Percentiles rank a stretch among this genome's conserved stretches.
These are phyloP conservation scores for Siniperca chuatsi DNA, from an alignment of 2,113 vertebrate genomes.

Conservation along the genomic window DNA sequence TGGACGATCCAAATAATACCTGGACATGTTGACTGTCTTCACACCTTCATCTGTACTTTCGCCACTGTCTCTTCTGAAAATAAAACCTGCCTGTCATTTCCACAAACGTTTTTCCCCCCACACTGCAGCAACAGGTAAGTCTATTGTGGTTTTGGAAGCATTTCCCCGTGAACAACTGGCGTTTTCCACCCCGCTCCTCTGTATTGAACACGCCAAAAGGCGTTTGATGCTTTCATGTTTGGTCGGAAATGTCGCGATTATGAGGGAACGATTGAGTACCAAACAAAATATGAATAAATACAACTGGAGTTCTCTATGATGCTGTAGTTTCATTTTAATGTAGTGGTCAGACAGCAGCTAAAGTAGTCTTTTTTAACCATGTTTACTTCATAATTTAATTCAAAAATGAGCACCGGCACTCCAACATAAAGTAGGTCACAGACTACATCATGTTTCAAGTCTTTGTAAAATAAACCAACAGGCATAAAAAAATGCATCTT, in stretches of 20 bases:
- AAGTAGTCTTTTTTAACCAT: not conserved
- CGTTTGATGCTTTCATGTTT: conserved; percentile 63
- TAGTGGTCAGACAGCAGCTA: not conserved
- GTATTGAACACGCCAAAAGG: conserved; percentile 60
- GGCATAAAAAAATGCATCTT: not conserved
- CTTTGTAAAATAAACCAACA: not conserved
- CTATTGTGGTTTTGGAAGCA: conserved; percentile 1
- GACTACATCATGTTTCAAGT: not conserved
- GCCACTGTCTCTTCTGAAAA: not conserved
- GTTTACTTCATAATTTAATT: not conserved
- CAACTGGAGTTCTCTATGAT: not conserved
- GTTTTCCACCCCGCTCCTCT: conserved; percentile 25
- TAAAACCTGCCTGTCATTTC: not conserved
- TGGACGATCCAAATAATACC: conserved; percentile 4
- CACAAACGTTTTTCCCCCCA: not conserved
- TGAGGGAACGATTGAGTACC: not conserved
- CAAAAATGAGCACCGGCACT: not conserved
- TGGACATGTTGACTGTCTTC: conserved; percentile 2
- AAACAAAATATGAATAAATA: not conserved
- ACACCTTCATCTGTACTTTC: not conserved
- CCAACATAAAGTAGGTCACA: not conserved
- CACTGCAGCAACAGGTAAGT: conserved; percentile 12
- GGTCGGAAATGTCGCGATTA: conserved; percentile 46
- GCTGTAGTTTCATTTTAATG: not conserved
- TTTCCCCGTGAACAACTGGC: conserved; percentile 10